These are phyloP conservation scores for Linepithema humile DNA, from an alignment of 1,140 invertebrate species.

Conservation along the genomic window DNA sequence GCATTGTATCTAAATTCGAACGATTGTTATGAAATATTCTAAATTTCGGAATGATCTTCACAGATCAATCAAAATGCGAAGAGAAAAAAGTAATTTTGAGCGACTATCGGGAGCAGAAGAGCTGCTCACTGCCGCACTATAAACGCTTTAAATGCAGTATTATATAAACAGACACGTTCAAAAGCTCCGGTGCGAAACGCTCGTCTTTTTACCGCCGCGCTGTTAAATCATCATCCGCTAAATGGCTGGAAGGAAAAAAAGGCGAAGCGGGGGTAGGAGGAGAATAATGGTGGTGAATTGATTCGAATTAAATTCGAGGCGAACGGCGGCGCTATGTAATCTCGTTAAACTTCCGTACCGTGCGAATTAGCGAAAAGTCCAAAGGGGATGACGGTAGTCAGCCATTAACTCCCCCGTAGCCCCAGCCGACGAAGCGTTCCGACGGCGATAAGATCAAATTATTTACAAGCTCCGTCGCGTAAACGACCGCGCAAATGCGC, in stretches of 20 bases:
- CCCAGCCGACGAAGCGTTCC: background rate
- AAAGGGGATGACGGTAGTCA: conserved; percentile 45
- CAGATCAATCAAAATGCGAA: background rate
- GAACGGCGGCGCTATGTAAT: conserved; percentile 31
- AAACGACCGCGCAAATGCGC: conserved; percentile 34
- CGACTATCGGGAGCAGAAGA: background rate
- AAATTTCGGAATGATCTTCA: background rate
- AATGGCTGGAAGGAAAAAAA: conserved; percentile 19
- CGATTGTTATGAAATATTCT: background rate
- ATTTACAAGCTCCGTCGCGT: conserved; percentile 50
- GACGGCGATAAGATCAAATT: conserved; percentile 55
- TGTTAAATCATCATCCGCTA: conserved; percentile 38
- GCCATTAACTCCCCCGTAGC: conserved; percentile 35
- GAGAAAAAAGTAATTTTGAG: background rate
- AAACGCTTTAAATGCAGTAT: background rate
- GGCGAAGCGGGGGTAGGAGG: conserved; percentile 16
- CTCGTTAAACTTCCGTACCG: conserved; percentile 45
- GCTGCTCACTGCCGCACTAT: conserved; percentile 4
- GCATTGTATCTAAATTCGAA: no score
- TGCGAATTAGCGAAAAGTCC: conserved; percentile 59
- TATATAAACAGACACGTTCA: background rate
- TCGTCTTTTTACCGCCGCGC: background rate
- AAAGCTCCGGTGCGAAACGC: background rate
- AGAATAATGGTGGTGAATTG: conserved; percentile 49
- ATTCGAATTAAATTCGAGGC: conserved; percentile 52